phyloP scores from a whole-genome alignment of 2,113 vertebrate genomes.

The Tapirus terrestris region DNA sequence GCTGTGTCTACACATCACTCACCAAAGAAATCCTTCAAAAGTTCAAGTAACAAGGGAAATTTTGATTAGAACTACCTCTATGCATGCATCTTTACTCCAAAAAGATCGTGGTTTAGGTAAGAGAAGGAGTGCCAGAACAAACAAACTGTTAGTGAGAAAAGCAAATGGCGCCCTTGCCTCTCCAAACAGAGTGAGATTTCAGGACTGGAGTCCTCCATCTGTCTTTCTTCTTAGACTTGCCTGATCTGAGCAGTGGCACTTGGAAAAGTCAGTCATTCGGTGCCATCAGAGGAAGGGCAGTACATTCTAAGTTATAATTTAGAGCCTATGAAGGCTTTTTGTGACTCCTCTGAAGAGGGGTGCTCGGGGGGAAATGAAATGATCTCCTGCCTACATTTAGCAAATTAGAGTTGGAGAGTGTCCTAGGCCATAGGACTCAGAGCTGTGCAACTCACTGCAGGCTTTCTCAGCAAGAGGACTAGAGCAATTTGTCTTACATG shows the following conservation, averaged over 20 bases:
- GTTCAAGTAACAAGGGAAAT: background rate
- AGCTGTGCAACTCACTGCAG: background rate
- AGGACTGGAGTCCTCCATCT: background rate
- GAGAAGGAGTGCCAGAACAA: background rate
- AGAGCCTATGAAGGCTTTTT: background rate
- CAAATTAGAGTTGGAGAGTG: constrained; percentile 37
- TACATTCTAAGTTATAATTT: constrained; percentile 2
- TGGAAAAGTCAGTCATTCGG: background rate
- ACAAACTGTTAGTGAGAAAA: background rate
- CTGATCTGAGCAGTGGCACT: background rate
- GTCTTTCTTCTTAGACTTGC: background rate
- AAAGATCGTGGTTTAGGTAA: background rate
- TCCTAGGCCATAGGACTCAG: background rate
- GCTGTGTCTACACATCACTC: background rate
- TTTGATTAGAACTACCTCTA: background rate
- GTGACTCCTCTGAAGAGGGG: background rate
- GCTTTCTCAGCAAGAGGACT: constrained; percentile 35
- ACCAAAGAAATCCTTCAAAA: background rate
- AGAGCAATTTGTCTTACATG: constrained; percentile 32
- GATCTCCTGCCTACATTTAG: constrained; percentile 38
- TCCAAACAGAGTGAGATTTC: background rate
- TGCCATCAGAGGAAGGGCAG: background rate
- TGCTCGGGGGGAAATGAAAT: constrained; percentile 33
- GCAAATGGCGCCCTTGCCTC: background rate
- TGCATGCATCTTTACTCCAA: background rate